Base-by-base conservation (phyloP, 1,140 invertebrate genomes). In the Megathymus violae region DNA sequence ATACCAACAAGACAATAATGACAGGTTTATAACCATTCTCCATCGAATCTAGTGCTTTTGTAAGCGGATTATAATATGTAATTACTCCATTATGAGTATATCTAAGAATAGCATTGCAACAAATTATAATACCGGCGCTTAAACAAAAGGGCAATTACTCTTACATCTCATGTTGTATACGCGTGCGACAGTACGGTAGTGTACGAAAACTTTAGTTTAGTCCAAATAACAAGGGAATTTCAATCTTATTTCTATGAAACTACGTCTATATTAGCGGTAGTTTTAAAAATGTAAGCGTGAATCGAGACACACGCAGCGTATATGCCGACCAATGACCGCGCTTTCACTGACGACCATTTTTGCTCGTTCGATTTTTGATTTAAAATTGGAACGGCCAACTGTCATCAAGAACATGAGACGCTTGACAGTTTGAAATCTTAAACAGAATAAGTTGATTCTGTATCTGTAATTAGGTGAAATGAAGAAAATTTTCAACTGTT, bases 271-370 rank as follows among this genome's bases (percentile, higher is more conserved):
- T 9, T 17, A 17, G 4, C 4, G 6, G 65, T 3, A 65, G 25
- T 19, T 13, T 9, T 69, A 77, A 68, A 13, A 62, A 80, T 75
- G 82, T 80, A 46, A 60, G 68, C 80, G 78, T 79, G 77, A 52
- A 76, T 71, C 69, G 71, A 74, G 66, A 70, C 69, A 75, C 85
- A 85, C 82, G 85, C 83, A 85, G 75, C 59, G 56, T 74, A 62
- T 64, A 67, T 70, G 64, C 54, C 86, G 82, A 87, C 84, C 86
- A 87, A 89, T 87, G 86, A 87, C 86, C 82, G 86, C 78, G 81
- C 86, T 89, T 89, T 89, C 86, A 83, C 86, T 85, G 78, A 71
- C 82, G 79, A 74, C 85, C 80, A 86, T 88, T 80, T 88, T 86
- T 70, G 44, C 50, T 69, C 64, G 69, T 74, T 78, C 73, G 70